These are phyloP conservation scores for Drusus annulatus DNA, from an alignment of 1,140 invertebrate genomes.

Conservation along the genomic window DNA sequence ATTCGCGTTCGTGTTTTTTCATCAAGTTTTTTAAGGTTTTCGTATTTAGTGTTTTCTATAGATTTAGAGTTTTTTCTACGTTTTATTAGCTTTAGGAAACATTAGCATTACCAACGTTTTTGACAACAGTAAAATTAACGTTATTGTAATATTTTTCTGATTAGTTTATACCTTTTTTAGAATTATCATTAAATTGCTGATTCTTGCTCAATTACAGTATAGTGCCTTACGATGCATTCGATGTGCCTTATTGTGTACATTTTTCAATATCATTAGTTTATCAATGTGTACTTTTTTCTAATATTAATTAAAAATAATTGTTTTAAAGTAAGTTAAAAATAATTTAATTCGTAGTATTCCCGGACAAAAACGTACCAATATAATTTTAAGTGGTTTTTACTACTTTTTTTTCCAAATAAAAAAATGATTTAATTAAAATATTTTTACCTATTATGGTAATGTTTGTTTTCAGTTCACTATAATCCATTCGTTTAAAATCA, in stretches of 20 bases:
- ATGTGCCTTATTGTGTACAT: conserved; percentile 13
- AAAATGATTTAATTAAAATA: too few species aligned
- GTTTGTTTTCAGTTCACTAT: too few species aligned
- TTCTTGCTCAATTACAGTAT: neutral
- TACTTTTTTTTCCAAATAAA: too few species aligned
- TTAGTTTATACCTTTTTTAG: neutral
- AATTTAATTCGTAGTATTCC: neutral
- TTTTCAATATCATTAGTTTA: neutral
- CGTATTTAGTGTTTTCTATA: too few species aligned
- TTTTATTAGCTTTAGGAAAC: too few species aligned
- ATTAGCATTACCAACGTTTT: too few species aligned
- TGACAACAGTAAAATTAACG: neutral
- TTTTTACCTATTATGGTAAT: too few species aligned
- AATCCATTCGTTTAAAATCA: too few species aligned
- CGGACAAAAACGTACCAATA: neutral
- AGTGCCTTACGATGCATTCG: conserved; percentile 20
- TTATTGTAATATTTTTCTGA: neutral
- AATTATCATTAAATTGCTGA: neutral
- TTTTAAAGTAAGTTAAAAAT: neutral
- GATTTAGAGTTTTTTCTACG: too few species aligned
- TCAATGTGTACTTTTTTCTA: too few species aligned
- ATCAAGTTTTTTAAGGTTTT: too few species aligned
- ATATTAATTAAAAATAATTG: neutral
- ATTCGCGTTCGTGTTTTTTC: too few species aligned
- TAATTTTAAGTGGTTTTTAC: neutral